Percentiles rank a stretch among this genome's conserved stretches.
phyloP scores from a whole-genome alignment of 2,888 invertebrate species.

The Gisinianus flammeolus region DNA sequence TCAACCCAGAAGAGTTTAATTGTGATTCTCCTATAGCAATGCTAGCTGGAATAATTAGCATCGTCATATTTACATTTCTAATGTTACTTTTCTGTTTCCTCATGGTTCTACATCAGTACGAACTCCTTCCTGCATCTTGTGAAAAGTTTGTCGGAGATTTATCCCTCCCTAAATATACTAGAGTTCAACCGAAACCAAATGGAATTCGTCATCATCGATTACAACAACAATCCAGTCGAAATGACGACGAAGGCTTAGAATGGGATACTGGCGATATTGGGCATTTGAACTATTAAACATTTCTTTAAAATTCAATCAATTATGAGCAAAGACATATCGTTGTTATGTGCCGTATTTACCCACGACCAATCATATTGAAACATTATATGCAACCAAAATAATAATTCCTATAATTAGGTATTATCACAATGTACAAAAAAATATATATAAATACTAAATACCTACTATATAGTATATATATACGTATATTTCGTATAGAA shows the following conservation, averaged over 20 bases:
- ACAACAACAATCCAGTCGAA: conserved; percentile 49
- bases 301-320: background rate
- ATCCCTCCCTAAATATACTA: conserved; percentile 49
- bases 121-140: conserved; percentile 49
- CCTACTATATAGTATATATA: too few species aligned
- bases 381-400: background rate
- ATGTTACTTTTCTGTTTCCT: conserved; percentile 47
- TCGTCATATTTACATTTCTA: conserved; percentile 49
- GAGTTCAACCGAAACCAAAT: conserved; percentile 52
- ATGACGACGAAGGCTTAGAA: conserved; percentile 38
- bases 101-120: conserved; percentile 50
- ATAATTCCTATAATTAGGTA: background rate
- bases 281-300: conserved; percentile 8
- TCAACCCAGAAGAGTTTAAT: conserved; percentile 52
- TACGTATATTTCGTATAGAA: too few species aligned
- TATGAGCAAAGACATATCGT: too few species aligned
- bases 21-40: conserved; percentile 53
- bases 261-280: conserved; percentile 36
- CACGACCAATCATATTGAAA: background rate
- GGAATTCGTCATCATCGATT: background rate
- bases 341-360: background rate
- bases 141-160: conserved; percentile 49
- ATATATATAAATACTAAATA: too few species aligned
- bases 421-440: too few species aligned
- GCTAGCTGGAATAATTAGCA: conserved; percentile 49